Evolutionary conservation across 2,113 vertebrate species (phyloP), one percentile per base, ranked within the genome.

Genomic region (Opisthocomus hoazin): DNA sequence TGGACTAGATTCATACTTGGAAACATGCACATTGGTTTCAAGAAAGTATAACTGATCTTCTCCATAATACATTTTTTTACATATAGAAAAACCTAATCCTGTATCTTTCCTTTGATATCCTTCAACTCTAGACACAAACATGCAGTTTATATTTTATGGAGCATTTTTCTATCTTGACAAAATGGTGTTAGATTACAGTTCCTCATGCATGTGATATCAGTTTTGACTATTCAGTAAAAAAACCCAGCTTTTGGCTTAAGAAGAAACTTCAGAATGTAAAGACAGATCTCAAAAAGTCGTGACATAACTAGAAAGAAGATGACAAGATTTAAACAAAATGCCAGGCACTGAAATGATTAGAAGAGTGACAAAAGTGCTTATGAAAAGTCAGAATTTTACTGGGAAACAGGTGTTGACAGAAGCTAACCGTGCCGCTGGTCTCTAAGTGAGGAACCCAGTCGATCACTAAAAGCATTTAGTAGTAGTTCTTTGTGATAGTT

Each of bases 401-500:
- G 30, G 82, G 70, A 95, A 97, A 61, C 74, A 64, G 50, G 70
- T 94, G 78, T 94, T 97, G 88, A 97, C 78, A 95, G 84, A 97
- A 97, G 39, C 39, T 89, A 86, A 94, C 64, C 74, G 66, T 95
- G 97, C 97, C 93, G 91, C 90, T 82, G 78, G 66, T 87, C 75
- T 95, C 65, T 93, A 96, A 88, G 82, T 91, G 76, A 97, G 61
- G 64, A 92, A 88, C 84, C 77, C 68, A 70, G 19, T 60, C 94
- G 96, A 97, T 97, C 51, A 81, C 75, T 83, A 88, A 93, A 90
- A 97, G 69, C 53, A 90, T 97, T 97, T 97, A 94, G 74, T 96
- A 90, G 43, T 91, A 61, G 74, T 80, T 96, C 78, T 97, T 97
- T 9, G 2, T 94, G 83, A 88, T 78, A 4, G 4, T 66, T 96